These are phyloP conservation scores for Drosophila antonietae DNA, from an alignment of 2,888 invertebrate species.

Conservation along the genomic window DNA sequence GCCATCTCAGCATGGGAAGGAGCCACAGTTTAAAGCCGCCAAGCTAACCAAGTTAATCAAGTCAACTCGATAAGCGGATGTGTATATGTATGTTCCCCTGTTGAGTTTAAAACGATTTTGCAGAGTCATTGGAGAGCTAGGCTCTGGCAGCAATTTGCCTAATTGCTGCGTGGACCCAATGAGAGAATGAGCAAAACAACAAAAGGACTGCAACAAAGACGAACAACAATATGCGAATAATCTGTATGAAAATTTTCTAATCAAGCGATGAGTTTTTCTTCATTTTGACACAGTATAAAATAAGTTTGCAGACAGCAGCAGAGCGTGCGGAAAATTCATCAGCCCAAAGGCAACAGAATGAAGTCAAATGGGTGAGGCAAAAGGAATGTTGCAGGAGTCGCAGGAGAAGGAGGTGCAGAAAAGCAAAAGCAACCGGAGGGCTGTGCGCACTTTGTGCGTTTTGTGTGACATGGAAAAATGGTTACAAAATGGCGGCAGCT, in stretches of 20 bases:
- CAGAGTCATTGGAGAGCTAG: constrained; percentile 20
- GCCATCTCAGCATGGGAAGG: constrained; percentile 27
- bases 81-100: constrained; percentile 14
- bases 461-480: constrained; percentile 74
- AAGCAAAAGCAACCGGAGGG: neutral
- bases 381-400: constrained; percentile 9
- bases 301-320: constrained; percentile 62
- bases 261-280: constrained; percentile 63
- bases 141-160: constrained; percentile 62
- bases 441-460: constrained; percentile 38
- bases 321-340: constrained; percentile 69
- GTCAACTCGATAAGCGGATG: constrained; percentile 50
- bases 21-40: constrained; percentile 8
- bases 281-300: constrained; percentile 57
- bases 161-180: constrained; percentile 49
- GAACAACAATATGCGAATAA: neutral
- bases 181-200: neutral
- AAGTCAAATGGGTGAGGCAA: constrained; percentile 17
- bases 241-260: constrained; percentile 50
- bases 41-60: constrained; percentile 56
- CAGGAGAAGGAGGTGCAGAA: neutral
- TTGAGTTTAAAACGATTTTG: constrained; percentile 54
- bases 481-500: constrained; percentile 76
- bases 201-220: constrained; percentile 4
- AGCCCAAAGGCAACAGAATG: constrained; percentile 52